Base-by-base conservation (phyloP, 37 sponge, comb jelly and placozoan species). In the Dysidea cf. avara region DNA sequence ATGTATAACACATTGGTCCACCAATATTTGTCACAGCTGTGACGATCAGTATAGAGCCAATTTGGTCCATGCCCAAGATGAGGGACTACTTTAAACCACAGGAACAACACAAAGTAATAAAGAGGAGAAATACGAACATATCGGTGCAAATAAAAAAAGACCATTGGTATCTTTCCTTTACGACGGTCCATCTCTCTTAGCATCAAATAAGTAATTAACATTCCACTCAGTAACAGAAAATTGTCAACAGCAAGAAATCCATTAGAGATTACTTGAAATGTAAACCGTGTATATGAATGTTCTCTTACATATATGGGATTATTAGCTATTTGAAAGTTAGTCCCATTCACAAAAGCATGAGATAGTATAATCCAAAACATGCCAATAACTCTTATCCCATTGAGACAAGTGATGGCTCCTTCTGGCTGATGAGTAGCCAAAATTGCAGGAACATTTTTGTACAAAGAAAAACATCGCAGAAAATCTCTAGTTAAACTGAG, bases 191-290 rank as follows among this genome's bases (percentile, higher is more conserved):
- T 86, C 34, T 88, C 73, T 31, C 79, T 40, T 5, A 90, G 59
- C 9, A 81, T 83, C 17, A 94, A 74, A 64, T 87, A 90, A n/a
- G 82, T 43, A 1, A 83, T 74, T 5, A 94, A 78, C 5, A 83
- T 9, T n/a, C 95, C 95, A 61, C 92, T 90, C 14, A 94, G 51
- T 28, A 94, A 81, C 67, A 94, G 82, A 50, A 91, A 91, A 38
- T 70, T 79, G 51, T 91, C 92, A 1, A 91, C 92, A 60, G 84
- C 72, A 64, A 91, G 86, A 48, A 62, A 82, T 9, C 60, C 88
- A 65, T 83, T 79, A 26, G 39, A 20, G 0, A 87, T 64, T 3
- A 61, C 69, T 48, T 91, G 92, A 51, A 76, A 71, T 17, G 78
- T 46, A 26, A 82, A 87, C 33, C 64, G 56, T 14, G 56, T 17